These are phyloP conservation scores for Megaleporinus macrocephalus DNA, from an alignment of 2,113 vertebrate genomes.

Conservation along the genomic window DNA sequence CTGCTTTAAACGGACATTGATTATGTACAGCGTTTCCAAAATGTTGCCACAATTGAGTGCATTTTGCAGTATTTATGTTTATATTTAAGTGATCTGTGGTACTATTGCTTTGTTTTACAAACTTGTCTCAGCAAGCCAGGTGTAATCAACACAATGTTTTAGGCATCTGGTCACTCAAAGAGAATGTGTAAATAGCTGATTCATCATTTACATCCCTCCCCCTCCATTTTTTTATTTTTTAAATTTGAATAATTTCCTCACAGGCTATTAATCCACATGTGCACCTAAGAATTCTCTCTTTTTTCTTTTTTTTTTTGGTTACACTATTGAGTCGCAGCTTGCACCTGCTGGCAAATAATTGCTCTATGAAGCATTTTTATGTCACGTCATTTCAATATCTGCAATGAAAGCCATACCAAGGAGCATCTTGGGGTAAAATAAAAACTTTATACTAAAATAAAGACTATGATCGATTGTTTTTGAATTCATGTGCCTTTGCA, in stretches of 20 bases:
- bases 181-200: conserved; percentile 25
- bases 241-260: conserved; percentile 19
- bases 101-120: conserved; percentile 54
- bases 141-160: neutral
- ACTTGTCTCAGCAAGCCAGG: conserved; percentile 22
- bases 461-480: neutral
- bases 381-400: conserved; percentile 68
- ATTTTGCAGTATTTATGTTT: conserved; percentile 87
- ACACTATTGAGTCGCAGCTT: conserved; percentile 49
- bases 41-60: conserved; percentile 78
- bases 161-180: conserved; percentile 34
- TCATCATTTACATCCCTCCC: conserved; percentile 11
- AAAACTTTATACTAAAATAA: conserved; percentile 71
- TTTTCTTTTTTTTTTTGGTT: conserved; percentile 10
- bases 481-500: neutral
- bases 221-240: neutral
- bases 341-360: conserved; percentile 57
- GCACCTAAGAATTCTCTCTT: neutral
- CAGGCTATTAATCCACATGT: conserved; percentile 8
- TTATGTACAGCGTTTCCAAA: conserved; percentile 76
- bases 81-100: conserved; percentile 78
- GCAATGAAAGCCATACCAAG: conserved; percentile 75
- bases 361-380: conserved; percentile 48
- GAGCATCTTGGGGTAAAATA: conserved; percentile 66
- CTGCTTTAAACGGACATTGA: conserved; percentile 77